Evolutionary conservation across 2,797 vertebrate species (phyloP).

Genomic region (Naso thynnoides): DNA sequence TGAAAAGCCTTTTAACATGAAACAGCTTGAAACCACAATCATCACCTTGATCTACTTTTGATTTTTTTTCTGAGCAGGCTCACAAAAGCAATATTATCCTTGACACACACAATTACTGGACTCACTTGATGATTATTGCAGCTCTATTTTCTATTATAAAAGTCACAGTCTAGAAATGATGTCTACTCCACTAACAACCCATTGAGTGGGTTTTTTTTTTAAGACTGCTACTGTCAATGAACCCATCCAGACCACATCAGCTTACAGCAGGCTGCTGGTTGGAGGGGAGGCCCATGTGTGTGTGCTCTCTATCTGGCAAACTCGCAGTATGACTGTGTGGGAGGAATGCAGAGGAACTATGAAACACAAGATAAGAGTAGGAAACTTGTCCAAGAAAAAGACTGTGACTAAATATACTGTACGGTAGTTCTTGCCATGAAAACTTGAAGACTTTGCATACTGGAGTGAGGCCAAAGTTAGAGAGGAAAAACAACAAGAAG

Average conservation of each 20-base stretch:
- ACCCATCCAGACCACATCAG: slow-evolving; percentile 57
- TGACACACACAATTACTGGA: slow-evolving; percentile 76
- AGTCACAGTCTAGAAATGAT: slow-evolving; percentile 76
- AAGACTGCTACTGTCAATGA: slow-evolving; percentile 49
- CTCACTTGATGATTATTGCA: slow-evolving; percentile 82
- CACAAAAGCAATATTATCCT: slow-evolving; percentile 64
- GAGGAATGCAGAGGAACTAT: slow-evolving; percentile 52
- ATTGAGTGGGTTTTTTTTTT: slow-evolving; percentile 38
- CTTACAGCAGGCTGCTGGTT: slow-evolving; percentile 58
- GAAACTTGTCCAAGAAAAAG: slow-evolving; percentile 50
- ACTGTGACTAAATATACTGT: slow-evolving; percentile 47
- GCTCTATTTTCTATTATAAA: slow-evolving; percentile 79
- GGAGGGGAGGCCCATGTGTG: slow-evolving; percentile 56
- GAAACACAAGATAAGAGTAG: slow-evolving; percentile 48
- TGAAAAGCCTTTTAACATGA: slow-evolving; percentile 48
- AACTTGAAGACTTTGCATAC: slow-evolving; percentile 30
- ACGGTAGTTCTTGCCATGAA: slow-evolving; percentile 18
- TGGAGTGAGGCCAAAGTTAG: slow-evolving; percentile 28
- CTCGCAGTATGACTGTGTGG: slow-evolving; percentile 68
- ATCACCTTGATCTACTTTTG: slow-evolving; percentile 29
- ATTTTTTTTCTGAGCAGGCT: slow-evolving; percentile 37
- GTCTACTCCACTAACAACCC: slow-evolving; percentile 71
- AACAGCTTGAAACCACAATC: slow-evolving; percentile 62
- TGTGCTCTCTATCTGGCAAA: slow-evolving; percentile 57
- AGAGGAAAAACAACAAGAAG: background rate